phyloP scores from a whole-genome alignment of 2,113 vertebrate genomes.

The Euleptes europaea region DNA sequence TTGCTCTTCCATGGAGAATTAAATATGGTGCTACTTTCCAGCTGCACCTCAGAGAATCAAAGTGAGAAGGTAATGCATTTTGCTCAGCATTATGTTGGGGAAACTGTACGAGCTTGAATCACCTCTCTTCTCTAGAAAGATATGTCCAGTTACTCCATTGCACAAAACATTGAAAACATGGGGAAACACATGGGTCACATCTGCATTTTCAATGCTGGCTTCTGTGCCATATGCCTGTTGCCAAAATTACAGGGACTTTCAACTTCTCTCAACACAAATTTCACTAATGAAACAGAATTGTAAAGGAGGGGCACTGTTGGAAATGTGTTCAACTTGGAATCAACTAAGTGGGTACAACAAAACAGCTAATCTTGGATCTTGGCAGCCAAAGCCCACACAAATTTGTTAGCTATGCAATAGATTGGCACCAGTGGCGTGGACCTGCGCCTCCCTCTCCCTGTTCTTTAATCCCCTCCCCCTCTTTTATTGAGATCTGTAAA shows the following conservation, averaged over 20 bases:
- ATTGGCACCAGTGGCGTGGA: too few species aligned
- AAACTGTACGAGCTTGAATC: neutral
- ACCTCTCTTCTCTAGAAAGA: neutral
- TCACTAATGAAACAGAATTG: neutral
- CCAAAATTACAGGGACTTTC: neutral
- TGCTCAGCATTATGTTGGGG: too few species aligned
- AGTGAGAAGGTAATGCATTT: too few species aligned
- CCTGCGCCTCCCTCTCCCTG: neutral
- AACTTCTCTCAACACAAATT: too few species aligned
- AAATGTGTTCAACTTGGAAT: neutral
- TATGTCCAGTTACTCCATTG: neutral
- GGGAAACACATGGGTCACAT: neutral
- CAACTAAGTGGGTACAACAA: neutral
- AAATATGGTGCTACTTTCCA: neutral
- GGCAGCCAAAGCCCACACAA: neutral
- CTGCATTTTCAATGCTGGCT: neutral
- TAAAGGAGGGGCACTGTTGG: neutral
- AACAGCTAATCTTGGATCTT: neutral
- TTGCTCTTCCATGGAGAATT: neutral
- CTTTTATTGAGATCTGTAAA: neutral
- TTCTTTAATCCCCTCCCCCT: neutral
- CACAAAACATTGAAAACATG: neutral
- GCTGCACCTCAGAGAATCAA: neutral
- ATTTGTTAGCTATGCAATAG: neutral
- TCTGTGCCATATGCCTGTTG: neutral